phyloP scores from a whole-genome alignment of 2,113 vertebrate species.

The Rhineura floridana region DNA sequence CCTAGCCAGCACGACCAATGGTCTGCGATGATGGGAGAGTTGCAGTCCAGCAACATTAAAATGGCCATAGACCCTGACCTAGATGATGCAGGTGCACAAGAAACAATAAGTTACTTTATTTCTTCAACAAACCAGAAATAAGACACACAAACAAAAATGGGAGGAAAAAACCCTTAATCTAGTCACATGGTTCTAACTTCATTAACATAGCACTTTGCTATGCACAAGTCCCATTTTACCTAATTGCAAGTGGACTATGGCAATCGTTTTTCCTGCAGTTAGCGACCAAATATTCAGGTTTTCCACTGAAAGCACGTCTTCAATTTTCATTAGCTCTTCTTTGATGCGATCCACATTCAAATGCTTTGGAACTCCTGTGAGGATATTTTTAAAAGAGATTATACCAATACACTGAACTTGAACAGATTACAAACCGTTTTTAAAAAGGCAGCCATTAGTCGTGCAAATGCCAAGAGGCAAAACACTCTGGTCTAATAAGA shows the following conservation, averaged over 20 bases:
- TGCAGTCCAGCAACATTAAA: no score
- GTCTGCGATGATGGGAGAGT: no score
- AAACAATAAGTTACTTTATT: neutral
- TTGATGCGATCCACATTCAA: constrained; percentile 86
- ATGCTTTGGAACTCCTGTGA: constrained; percentile 88
- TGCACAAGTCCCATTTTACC: constrained; percentile 72
- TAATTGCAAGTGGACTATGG: constrained; percentile 91
- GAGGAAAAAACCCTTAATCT: no score
- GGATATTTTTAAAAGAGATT: no score
- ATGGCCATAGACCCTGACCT: neutral
- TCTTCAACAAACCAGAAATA: neutral
- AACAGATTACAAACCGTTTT: no score
- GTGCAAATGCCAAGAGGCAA: neutral
- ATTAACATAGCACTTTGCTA: neutral
- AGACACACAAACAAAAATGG: no score
- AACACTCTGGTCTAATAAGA: neutral
- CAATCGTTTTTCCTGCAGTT: constrained; percentile 90
- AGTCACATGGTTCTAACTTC: neutral
- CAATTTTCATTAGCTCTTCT: constrained; percentile 91
- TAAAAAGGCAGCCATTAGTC: neutral
- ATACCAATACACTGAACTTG: no score
- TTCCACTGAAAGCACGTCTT: constrained; percentile 91
- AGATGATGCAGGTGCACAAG: neutral
- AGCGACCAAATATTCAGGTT: constrained; percentile 96
- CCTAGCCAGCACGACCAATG: no score